Conservation (phyloP, 2,113 vertebrate genomes). For the Pterocles orientalis region DNA sequence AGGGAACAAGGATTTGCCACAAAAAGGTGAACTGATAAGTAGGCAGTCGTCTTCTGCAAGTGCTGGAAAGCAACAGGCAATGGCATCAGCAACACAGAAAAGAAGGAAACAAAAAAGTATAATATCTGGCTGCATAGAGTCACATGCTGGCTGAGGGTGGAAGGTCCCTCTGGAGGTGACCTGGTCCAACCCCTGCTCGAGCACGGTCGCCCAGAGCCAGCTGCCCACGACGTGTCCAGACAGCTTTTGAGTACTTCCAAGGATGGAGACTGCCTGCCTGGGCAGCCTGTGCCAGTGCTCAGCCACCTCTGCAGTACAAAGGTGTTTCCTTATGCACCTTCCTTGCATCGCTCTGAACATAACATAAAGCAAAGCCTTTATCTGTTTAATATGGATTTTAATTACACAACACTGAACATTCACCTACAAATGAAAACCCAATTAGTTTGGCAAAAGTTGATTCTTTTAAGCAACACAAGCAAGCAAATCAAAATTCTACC, state of each 20-base stretch:
- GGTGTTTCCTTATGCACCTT: fast-evolving
- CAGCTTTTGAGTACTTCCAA: fast-evolving
- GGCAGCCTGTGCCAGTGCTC: too few species aligned
- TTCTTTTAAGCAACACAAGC: not conserved
- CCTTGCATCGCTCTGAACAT: fast-evolving
- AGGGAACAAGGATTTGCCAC: not conserved
- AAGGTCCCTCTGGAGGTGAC: not conserved
- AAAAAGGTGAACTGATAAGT: not conserved
- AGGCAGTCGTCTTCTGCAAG: not conserved
- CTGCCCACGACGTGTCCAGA: not conserved
- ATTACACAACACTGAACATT: not conserved
- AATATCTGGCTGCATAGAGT: not conserved
- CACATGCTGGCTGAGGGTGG: not conserved
- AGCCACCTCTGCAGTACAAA: too few species aligned
- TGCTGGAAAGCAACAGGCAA: not conserved
- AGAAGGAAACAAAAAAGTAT: not conserved
- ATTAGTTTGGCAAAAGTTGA: not conserved
- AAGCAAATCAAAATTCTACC: not conserved
- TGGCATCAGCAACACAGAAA: not conserved
- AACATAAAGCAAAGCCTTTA: not conserved
- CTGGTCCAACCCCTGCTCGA: fast-evolving
- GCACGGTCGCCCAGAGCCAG: too few species aligned
- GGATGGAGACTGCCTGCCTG: fast-evolving
- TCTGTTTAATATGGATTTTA: fast-evolving
- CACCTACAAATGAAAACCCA: not conserved